Conservation (phyloP, 2,888 invertebrate species). For the Sisyra terminalis region DNA sequence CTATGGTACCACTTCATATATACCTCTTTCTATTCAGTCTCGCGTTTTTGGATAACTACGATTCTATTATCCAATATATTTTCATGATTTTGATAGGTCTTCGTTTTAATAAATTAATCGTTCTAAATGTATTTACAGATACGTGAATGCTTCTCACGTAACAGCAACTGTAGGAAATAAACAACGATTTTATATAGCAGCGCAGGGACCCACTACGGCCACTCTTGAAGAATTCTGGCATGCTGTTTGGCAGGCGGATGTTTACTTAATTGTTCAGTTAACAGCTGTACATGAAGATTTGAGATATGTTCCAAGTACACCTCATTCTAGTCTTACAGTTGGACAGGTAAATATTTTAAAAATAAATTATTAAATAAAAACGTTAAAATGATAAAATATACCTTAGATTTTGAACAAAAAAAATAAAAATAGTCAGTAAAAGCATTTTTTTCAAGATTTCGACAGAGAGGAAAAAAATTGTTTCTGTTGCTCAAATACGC, state of each 20-base stretch:
- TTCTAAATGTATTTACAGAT: not conserved
- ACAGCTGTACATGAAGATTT: slow-evolving; percentile 38
- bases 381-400: not conserved
- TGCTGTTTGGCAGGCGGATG: slow-evolving; percentile 79
- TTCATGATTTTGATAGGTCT: too few relatives aligned
- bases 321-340: slow-evolving; percentile 40
- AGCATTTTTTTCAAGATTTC: too few relatives aligned
- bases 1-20: too few relatives aligned
- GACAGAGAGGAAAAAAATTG: too few relatives aligned
- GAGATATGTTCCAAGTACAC: slow-evolving; percentile 41
- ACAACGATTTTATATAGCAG: slow-evolving; percentile 72
- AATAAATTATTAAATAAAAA: not conserved
- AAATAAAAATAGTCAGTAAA: not conserved
- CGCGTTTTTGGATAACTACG: too few relatives aligned
- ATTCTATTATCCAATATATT: too few relatives aligned
- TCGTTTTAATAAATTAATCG: too few relatives aligned
- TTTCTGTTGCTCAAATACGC: too few relatives aligned
- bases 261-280: slow-evolving; percentile 63
- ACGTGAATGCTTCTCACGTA: slow-evolving; percentile 7
- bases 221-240: slow-evolving; percentile 63
- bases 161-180: slow-evolving; percentile 65
- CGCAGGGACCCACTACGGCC: slow-evolving; percentile 46
- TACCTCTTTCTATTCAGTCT: too few relatives aligned
- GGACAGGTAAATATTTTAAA: slow-evolving; percentile 25
- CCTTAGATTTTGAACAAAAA: not conserved